Conservation (phyloP, 2,113 vertebrate genomes). For the Reinhardtius hippoglossoides region DNA sequence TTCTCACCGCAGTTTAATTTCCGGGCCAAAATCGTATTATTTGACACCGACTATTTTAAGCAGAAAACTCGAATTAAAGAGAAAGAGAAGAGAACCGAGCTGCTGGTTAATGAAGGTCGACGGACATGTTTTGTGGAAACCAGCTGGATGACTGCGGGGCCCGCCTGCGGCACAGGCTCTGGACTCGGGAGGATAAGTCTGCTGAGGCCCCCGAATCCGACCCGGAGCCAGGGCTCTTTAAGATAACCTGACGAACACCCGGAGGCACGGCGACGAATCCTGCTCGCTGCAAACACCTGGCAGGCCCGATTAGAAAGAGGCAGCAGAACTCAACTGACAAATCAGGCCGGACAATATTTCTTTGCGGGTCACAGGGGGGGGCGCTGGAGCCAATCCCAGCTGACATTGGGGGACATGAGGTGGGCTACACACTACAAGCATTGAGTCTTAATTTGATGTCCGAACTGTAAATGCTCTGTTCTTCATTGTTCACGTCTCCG, state of each 20-base stretch:
- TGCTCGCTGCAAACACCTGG: neutral
- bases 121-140: neutral
- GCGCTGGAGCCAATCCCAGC: too few species aligned
- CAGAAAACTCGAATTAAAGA: neutral
- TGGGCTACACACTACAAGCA: too few species aligned
- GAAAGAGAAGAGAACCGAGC: neutral
- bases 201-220: neutral
- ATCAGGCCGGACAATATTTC: neutral
- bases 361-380: too few species aligned
- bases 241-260: neutral
- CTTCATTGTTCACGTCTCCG: too few species aligned
- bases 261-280: neutral
- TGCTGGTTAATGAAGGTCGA: conserved; percentile 7
- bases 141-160: conserved; percentile 3
- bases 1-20: conserved; percentile 17
- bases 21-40: conserved; percentile 7
- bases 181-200: neutral
- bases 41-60: neutral
- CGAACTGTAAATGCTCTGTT: too few species aligned
- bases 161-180: neutral
- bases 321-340: neutral
- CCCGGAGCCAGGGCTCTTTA: neutral
- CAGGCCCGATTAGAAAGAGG: neutral
- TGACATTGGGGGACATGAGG: too few species aligned
- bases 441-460: too few species aligned